Percentiles rank a stretch among this genome's conserved stretches.
Conservation (phyloP, 2,797 vertebrate species). For the Mastacembelus armatus region DNA sequence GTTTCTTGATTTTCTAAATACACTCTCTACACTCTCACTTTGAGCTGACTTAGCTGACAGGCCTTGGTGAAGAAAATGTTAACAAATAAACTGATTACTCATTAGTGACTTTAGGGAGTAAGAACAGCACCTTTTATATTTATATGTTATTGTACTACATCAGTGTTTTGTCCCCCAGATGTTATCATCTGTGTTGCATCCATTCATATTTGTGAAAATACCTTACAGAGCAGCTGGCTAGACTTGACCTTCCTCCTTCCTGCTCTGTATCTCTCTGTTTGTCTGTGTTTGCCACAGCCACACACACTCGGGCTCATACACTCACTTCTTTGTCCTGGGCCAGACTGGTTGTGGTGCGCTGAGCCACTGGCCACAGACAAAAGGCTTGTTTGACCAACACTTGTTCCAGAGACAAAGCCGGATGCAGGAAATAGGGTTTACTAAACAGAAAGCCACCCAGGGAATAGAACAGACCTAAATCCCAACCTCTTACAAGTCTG, state of each 20-base stretch:
- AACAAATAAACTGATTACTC: constrained; percentile 19
- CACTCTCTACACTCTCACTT: constrained; percentile 45
- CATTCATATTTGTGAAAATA: constrained; percentile 52
- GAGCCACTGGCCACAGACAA: constrained; percentile 87
- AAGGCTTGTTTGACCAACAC: constrained; percentile 89
- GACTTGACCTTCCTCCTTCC: constrained; percentile 60
- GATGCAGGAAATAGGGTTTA: constrained; percentile 83
- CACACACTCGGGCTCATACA: constrained; percentile 58
- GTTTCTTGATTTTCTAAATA: constrained; percentile 15
- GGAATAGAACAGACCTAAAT: constrained; percentile 62
- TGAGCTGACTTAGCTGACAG: constrained; percentile 35
- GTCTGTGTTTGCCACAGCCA: constrained; percentile 34
- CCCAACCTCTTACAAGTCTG: constrained; percentile 76
- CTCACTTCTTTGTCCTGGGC: constrained; percentile 81
- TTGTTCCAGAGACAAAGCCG: constrained; percentile 87
- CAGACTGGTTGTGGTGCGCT: constrained; percentile 81
- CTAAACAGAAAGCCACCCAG: constrained; percentile 64
- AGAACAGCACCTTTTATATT: not conserved
- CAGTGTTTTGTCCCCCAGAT: not conserved
- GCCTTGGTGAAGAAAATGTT: constrained; percentile 1
- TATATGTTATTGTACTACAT: no score
- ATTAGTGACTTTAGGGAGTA: not conserved
- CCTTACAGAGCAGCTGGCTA: constrained; percentile 72
- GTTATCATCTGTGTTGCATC: constrained; percentile 54
- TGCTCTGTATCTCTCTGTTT: constrained; percentile 46